phyloP scores from a whole-genome alignment of 2,113 vertebrate genomes.

The Labrus mixtus region DNA sequence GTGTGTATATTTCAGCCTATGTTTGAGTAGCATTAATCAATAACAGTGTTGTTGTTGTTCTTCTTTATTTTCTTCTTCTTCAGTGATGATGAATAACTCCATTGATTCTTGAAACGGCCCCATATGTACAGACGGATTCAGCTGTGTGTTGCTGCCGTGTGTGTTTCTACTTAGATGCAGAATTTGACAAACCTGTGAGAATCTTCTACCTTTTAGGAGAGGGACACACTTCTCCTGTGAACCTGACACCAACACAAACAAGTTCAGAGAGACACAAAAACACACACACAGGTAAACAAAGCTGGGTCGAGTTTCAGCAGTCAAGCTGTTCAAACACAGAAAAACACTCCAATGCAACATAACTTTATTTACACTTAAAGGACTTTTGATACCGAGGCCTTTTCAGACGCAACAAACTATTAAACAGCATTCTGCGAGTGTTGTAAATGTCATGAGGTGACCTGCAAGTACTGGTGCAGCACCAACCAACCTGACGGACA shows the following conservation, averaged over 20 bases:
- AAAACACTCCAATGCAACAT: neutral
- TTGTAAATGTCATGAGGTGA: neutral
- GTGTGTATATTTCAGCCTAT: no score
- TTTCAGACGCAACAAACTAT: no score
- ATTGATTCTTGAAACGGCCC: neutral
- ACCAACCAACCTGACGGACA: neutral
- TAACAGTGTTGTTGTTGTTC: no score
- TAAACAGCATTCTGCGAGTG: no score
- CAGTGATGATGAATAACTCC: no score
- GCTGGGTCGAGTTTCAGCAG: slow-evolving; percentile 21
- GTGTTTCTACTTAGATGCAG: slow-evolving; percentile 22
- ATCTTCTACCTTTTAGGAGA: neutral
- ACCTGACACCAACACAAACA: slow-evolving; percentile 39
- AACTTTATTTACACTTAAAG: no score
- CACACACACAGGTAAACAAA: slow-evolving; percentile 30
- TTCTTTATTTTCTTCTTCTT: no score
- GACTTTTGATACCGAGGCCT: no score
- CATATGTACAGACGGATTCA: neutral
- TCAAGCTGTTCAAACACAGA: slow-evolving; percentile 45
- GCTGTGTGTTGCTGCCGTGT: neutral
- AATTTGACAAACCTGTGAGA: slow-evolving; percentile 34
- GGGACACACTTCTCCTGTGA: slow-evolving; percentile 17
- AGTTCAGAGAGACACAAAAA: neutral
- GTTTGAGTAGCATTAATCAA: no score
- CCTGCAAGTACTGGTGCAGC: neutral